Base-by-base conservation (phyloP, 2,797 vertebrate genomes). In the Coregonus suidteri region DNA sequence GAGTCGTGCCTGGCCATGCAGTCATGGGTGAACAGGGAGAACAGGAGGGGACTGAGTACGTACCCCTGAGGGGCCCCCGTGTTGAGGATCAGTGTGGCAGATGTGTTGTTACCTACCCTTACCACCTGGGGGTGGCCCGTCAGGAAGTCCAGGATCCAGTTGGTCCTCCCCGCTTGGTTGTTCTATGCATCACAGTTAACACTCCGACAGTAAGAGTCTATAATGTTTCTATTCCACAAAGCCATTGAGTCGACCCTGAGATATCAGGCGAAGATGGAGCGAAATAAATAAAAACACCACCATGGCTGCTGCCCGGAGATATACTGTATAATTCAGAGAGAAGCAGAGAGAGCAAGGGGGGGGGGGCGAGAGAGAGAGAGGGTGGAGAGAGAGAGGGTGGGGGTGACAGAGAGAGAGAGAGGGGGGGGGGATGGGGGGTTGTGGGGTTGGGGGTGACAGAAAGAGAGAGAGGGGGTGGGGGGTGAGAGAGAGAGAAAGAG, bases 201-300 rank as follows among this genome's bases (percentile, higher is more conserved):
- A 93, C 92, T 92, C 93, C 94, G 93, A 93, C 93, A 93, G 93
- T 94, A 93, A 94, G 91, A 95, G 94, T 95, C 95, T 94, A 93
- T 95, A 95, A 96, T 95, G 95, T 94, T 96, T 95, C 94, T 95
- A 92, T 95, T 96, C 93, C 94, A 94, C 94, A 94, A 90, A 95
- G 94, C 92, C 93, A 93, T 91, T 93, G 94, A 94, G 93, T 93
- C 95, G 96, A 96, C 95, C 95, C 95, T 81, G 79, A 94, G 93
- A 95, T 94, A 95, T 93, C 94, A 93, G 93, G 91, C 92, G 95
- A 93, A 92, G 93, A 94, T 91, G 90, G 94, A 93, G 92, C 93
- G 94, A 53, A 53, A 52, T 4, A 59, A 51, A n/a, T 18, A 14
- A 92, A 93, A 93, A 93, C 94, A 93, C 91, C 93, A 67, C 90